These are phyloP conservation scores for Nomada hirtipes DNA, from an alignment of 2,888 invertebrate species.

Conservation along the genomic window DNA sequence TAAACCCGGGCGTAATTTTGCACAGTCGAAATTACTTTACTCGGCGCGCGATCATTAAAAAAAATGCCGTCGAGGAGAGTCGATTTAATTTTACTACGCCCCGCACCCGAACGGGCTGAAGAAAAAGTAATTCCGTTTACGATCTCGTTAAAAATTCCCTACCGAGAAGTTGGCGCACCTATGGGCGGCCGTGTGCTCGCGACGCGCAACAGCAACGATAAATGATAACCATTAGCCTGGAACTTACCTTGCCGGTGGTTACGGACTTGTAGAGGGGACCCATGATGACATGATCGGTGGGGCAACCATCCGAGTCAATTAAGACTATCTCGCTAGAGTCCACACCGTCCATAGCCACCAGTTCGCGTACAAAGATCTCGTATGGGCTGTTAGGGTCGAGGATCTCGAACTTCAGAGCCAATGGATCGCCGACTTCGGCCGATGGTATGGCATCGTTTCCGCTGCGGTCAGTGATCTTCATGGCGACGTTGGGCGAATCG, in stretches of 20 bases:
- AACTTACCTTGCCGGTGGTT: conserved; percentile 90
- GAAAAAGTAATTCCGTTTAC: background rate
- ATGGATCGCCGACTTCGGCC: conserved; percentile 96
- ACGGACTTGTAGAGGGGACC: conserved; percentile 94
- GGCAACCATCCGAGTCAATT: conserved; percentile 96
- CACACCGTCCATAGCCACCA: conserved; percentile 97
- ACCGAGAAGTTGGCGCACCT: conserved; percentile 5
- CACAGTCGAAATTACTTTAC: too few relatives aligned
- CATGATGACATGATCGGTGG: conserved; percentile 97
- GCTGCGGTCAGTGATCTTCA: conserved; percentile 95
- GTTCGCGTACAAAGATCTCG: conserved; percentile 97
- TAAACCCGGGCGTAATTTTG: too few relatives aligned
- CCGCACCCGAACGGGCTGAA: too few relatives aligned
- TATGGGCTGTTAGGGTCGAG: conserved; percentile 96
- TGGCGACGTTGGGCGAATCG: conserved; percentile 97
- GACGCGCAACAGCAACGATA: conserved; percentile 1
- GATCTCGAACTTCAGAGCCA: conserved; percentile 96
- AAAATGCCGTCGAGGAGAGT: too few relatives aligned
- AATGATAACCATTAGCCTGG: conserved; percentile 22
- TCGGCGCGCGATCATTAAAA: too few relatives aligned
- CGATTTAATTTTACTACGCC: too few relatives aligned
- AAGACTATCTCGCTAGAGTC: conserved; percentile 96
- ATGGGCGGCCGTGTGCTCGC: background rate
- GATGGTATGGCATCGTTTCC: conserved; percentile 94
- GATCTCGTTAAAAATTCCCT: background rate